Conservation (phyloP, 2,888 invertebrate species). For the Odontothrips loti region DNA sequence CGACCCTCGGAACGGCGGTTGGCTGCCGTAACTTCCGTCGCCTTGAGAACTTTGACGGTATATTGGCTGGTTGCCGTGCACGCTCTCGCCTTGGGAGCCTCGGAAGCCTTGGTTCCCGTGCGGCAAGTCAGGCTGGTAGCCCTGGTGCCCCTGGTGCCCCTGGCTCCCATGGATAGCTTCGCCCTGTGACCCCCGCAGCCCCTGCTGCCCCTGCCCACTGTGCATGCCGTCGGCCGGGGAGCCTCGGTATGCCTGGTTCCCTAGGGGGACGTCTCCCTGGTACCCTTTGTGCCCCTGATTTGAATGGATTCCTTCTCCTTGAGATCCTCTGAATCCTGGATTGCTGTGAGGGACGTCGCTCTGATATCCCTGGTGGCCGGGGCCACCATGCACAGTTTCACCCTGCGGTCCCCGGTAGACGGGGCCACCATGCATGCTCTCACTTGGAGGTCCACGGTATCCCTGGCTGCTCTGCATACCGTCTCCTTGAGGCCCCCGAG, state of each 20-base stretch:
- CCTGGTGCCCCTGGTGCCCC: neutral
- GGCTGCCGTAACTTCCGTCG: neutral
- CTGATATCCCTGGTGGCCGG: neutral
- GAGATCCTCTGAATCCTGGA: neutral
- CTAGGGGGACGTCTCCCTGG: neutral
- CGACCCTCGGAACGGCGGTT: too few species aligned
- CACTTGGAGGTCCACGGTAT: neutral
- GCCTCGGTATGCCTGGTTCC: neutral
- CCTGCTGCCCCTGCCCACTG: neutral
- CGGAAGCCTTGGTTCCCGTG: neutral
- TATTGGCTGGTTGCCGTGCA: neutral
- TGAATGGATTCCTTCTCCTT: neutral
- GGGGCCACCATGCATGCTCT: neutral
- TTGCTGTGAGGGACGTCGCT: neutral
- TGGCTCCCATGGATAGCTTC: neutral
- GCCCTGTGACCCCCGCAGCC: neutral
- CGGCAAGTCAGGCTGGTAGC: neutral
- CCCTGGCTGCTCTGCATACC: neutral
- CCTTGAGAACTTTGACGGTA: neutral
- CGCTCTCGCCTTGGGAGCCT: neutral
- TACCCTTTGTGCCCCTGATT: neutral
- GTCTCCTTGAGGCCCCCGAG: neutral
- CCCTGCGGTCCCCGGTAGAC: neutral
- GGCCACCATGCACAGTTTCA: neutral
- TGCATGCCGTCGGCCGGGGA: neutral